phyloP scores from a whole-genome alignment of 2,797 vertebrate species.

The Tinamus major region DNA sequence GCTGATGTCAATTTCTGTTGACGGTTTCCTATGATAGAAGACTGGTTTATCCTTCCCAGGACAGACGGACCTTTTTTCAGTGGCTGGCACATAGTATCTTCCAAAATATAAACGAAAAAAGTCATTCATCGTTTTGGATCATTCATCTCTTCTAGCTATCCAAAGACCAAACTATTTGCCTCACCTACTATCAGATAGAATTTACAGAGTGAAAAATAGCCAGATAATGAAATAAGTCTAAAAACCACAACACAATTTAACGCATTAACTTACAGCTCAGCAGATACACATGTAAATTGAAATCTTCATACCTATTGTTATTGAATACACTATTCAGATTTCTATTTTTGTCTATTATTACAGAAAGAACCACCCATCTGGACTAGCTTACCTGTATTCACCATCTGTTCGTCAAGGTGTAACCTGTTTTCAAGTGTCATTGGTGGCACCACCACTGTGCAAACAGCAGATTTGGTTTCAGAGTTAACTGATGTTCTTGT shows the following conservation, averaged over 20 bases:
- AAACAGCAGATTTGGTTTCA: conserved; percentile 88
- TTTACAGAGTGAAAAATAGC: background rate
- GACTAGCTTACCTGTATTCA: conserved; percentile 84
- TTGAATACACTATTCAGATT: background rate
- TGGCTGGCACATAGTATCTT: conserved; percentile 87
- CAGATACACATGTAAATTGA: background rate
- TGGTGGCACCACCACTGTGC: conserved; percentile 92
- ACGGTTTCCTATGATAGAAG: conserved; percentile 84
- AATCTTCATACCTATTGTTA: background rate
- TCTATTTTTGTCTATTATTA: background rate
- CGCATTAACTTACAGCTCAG: background rate
- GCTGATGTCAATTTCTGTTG: conserved; percentile 90
- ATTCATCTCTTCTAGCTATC: background rate
- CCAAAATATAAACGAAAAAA: conserved; percentile 51
- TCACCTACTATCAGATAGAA: background rate
- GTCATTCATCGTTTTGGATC: background rate
- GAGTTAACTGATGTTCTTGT: conserved; percentile 81
- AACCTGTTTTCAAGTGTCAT: conserved; percentile 89
- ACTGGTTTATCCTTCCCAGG: conserved; percentile 86
- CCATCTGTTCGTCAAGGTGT: conserved; percentile 79
- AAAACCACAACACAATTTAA: background rate
- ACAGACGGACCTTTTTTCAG: conserved; percentile 85
- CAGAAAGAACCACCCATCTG: background rate
- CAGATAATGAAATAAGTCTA: background rate
- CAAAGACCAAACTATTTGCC: background rate